These are phyloP conservation scores for Panopea generosa DNA, from an alignment of 2,888 invertebrate genomes.

Conservation along the genomic window DNA sequence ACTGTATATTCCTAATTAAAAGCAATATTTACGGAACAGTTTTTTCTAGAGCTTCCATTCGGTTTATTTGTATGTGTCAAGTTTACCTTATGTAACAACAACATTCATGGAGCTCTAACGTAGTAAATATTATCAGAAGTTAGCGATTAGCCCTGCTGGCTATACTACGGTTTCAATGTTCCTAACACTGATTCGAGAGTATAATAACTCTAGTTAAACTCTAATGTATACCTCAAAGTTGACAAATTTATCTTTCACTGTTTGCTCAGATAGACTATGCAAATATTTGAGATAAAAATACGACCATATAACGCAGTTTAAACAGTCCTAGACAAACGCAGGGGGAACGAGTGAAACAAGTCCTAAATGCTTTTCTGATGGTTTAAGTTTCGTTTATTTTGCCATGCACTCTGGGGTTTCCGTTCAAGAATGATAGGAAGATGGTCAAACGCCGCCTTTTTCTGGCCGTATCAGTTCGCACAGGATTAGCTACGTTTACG, in stretches of 20 bases:
- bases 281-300: conserved; percentile 55
- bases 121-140: not conserved
- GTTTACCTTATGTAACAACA: too few species aligned
- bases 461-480: conserved; percentile 19
- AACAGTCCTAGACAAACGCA: conserved; percentile 14
- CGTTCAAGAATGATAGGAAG: too few species aligned
- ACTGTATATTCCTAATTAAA: too few species aligned
- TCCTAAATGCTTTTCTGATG: too few species aligned
- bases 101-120: not conserved
- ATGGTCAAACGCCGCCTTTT: conserved; percentile 33
- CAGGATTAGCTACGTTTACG: conserved; percentile 11
- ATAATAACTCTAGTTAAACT: conserved; percentile 41
- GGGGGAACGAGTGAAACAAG: not conserved
- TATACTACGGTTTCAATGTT: too few species aligned
- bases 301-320: conserved; percentile 35
- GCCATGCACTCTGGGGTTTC: too few species aligned
- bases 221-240: conserved; percentile 48
- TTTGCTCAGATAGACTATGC: conserved; percentile 55
- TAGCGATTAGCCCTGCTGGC: too few species aligned
- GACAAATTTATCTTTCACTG: conserved; percentile 58
- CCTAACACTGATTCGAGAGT: conserved; percentile 26
- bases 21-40: too few species aligned
- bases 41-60: too few species aligned
- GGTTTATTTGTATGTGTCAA: too few species aligned
- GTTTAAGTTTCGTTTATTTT: too few species aligned